phyloP scores from a whole-genome alignment of 2,797 vertebrate genomes.

The Calcarius lapponicus region DNA sequence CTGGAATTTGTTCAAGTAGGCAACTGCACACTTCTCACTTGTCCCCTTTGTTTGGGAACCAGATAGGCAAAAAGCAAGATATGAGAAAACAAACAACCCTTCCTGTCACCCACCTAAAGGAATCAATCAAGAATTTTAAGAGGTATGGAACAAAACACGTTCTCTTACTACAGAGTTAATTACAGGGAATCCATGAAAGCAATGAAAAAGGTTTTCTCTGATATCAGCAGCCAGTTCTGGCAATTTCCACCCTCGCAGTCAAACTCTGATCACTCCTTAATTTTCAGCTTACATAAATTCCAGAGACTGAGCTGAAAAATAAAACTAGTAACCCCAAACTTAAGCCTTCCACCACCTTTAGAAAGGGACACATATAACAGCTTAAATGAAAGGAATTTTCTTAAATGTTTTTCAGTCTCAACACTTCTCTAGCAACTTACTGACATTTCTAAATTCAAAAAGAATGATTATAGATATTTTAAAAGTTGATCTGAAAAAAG shows the following conservation, averaged over 20 bases:
- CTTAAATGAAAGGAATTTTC: not conserved
- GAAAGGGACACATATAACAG: not conserved
- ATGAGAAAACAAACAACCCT: not conserved
- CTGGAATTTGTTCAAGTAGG: not conserved
- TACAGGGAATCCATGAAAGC: not conserved
- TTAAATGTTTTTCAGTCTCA: not conserved
- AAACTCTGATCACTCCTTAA: not conserved
- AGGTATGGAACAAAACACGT: not conserved
- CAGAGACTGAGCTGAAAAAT: not conserved
- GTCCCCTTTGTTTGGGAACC: not conserved
- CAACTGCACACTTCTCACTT: not conserved
- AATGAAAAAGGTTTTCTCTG: not conserved
- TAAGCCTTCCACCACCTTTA: not conserved
- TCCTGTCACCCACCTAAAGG: not conserved
- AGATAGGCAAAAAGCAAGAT: not conserved
- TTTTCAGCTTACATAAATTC: not conserved
- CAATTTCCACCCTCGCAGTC: not conserved
- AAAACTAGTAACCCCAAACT: not conserved
- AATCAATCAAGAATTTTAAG: not conserved
- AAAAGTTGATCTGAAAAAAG: not conserved
- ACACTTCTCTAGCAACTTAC: not conserved
- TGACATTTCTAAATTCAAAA: not conserved
- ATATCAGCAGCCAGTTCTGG: not conserved
- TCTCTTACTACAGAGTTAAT: not conserved
- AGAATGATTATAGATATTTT: not conserved